Evolutionary conservation across 2,113 vertebrate species (phyloP).

Genomic region (Sphyrna mokarran): DNA sequence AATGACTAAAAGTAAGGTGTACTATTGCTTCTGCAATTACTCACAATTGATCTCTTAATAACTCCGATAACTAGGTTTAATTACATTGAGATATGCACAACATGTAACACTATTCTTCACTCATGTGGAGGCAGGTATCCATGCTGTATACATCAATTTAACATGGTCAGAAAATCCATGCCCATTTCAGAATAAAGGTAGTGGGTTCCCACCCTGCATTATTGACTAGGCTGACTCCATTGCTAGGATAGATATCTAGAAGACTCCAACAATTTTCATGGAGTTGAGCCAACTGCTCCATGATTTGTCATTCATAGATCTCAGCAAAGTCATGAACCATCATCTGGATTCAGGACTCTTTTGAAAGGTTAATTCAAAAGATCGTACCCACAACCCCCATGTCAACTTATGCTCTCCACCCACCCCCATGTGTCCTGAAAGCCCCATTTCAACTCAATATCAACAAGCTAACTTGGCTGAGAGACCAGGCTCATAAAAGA

Average conservation of each 20-base stretch:
- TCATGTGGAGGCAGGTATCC: not conserved
- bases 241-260: not conserved
- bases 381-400: no score
- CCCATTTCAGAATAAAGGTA: not conserved
- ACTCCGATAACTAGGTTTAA: not conserved
- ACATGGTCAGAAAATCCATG: not conserved
- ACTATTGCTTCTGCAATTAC: not conserved
- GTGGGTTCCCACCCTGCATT: not conserved
- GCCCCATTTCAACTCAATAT: not conserved
- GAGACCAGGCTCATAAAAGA: no score
- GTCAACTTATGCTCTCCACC: not conserved
- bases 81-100: not conserved
- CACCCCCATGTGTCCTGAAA: not conserved
- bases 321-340: not conserved
- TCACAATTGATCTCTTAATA: not conserved
- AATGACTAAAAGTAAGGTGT: slow-evolving; percentile 14
- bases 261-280: not conserved
- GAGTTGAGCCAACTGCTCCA: not conserved
- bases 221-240: not conserved
- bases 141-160: not conserved
- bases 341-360: not conserved
- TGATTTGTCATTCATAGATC: no score
- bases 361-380: not conserved
- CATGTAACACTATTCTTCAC: not conserved
- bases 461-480: not conserved